Percentiles rank a stretch among this genome's conserved stretches.
phyloP scores from a whole-genome alignment of 2,113 vertebrate genomes.

The Melanotaenia duboulayi region DNA sequence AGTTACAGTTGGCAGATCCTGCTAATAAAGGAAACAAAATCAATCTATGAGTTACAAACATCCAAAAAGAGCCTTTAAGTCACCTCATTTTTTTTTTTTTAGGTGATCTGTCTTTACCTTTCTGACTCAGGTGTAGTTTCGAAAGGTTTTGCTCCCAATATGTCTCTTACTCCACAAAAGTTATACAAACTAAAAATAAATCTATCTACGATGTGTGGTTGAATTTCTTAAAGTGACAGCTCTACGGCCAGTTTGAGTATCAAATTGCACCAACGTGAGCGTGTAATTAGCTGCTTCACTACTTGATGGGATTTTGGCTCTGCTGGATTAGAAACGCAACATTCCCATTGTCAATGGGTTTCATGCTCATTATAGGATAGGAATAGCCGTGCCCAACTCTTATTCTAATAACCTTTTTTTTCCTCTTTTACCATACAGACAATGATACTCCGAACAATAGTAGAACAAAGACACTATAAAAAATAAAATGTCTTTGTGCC shows the following conservation, averaged over 20 bases:
- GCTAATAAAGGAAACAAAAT: no score
- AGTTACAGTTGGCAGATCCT: no score
- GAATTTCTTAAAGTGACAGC: neutral
- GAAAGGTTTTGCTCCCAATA: no score
- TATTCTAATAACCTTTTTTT: slow-evolving; percentile 4
- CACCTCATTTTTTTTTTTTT: no score
- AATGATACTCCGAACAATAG: slow-evolving; percentile 10
- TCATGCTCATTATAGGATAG: slow-evolving; percentile 18
- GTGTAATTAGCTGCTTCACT: slow-evolving; percentile 4
- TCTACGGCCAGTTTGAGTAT: neutral
- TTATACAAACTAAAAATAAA: neutral
- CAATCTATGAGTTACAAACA: no score
- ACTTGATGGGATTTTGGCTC: slow-evolving; percentile 8
- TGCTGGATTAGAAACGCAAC: slow-evolving; percentile 35
- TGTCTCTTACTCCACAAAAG: neutral
- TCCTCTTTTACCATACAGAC: slow-evolving; percentile 5
- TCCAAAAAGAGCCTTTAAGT: no score
- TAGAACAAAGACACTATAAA: neutral
- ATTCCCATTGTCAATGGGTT: slow-evolving; percentile 33
- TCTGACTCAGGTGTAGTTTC: no score
- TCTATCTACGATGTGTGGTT: neutral
- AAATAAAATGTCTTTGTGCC: slow-evolving; percentile 11
- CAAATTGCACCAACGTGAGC: slow-evolving; percentile 30
- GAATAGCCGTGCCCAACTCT: neutral
- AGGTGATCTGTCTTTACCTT: no score